phyloP scores from a whole-genome alignment of 2,113 vertebrate genomes.

The Oenanthe oenanthe region DNA sequence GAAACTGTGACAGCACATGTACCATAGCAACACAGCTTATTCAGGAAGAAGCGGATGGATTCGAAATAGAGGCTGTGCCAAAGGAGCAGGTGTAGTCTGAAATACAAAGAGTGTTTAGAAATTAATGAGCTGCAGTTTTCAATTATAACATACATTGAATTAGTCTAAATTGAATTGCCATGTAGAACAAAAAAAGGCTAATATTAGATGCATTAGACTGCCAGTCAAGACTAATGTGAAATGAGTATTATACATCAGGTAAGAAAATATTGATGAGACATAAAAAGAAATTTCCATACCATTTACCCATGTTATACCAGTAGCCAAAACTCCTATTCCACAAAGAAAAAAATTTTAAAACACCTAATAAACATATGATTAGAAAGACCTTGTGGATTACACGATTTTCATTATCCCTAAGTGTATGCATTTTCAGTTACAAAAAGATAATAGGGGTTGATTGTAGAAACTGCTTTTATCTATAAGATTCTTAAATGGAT shows the following conservation, averaged over 20 bases:
- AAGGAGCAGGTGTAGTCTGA: conserved; percentile 56
- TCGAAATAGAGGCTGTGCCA: conserved; percentile 37
- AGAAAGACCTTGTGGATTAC: neutral
- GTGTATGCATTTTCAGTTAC: neutral
- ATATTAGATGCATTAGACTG: conserved; percentile 24
- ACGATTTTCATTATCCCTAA: neutral
- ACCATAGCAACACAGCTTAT: conserved; percentile 73
- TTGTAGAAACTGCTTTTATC: neutral
- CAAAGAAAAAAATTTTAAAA: neutral
- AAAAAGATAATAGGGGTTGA: neutral
- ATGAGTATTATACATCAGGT: conserved; percentile 12
- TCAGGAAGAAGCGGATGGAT: conserved; percentile 42
- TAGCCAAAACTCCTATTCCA: neutral
- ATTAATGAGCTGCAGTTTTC: conserved; percentile 54
- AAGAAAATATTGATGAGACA: conserved; percentile 5
- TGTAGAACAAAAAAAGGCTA: conserved; percentile 20
- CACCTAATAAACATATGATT: neutral
- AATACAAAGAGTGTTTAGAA: conserved; percentile 39
- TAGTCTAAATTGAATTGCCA: conserved; percentile 41
- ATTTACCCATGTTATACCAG: neutral
- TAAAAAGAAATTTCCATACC: neutral
- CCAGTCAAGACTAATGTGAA: conserved; percentile 12
- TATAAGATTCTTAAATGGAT: neutral
- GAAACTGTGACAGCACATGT: conserved; percentile 58
- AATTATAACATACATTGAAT: conserved; percentile 39